Conservation (phyloP, 1,140 invertebrate species). For the Achroia grisella region DNA sequence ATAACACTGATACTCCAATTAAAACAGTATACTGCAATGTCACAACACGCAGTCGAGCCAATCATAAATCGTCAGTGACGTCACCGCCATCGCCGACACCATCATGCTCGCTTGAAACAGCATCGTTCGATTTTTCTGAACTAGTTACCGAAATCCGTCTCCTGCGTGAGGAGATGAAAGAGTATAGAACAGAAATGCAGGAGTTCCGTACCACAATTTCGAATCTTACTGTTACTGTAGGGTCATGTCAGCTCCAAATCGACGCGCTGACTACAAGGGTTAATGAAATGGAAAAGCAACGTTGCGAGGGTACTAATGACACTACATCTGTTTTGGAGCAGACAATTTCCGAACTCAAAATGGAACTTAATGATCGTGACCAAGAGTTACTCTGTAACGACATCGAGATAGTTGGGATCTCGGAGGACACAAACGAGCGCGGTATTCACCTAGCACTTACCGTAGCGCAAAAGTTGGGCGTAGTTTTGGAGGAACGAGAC, state of each 20-base stretch:
- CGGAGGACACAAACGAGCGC: constrained; percentile 10
- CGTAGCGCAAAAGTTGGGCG: neutral
- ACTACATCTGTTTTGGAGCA: neutral
- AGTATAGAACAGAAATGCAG: neutral
- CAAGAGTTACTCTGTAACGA: constrained; percentile 16
- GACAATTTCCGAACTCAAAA: neutral
- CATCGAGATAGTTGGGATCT: constrained; percentile 9
- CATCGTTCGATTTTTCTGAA: neutral
- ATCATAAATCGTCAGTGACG: too few species aligned
- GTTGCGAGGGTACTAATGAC: neutral
- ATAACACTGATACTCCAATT: too few species aligned
- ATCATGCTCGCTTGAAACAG: too few species aligned
- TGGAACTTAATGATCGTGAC: constrained; percentile 19
- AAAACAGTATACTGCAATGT: too few species aligned
- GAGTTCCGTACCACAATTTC: neutral
- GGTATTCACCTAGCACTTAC: constrained; percentile 4
- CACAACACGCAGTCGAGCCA: too few species aligned
- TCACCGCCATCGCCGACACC: too few species aligned
- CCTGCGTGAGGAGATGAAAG: neutral
- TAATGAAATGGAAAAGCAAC: neutral
- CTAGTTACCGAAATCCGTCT: neutral
- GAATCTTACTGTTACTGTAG: neutral
- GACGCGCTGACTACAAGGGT: neutral
- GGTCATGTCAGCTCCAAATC: neutral
- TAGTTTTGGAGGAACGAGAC: neutral